A percentile compares a stretch with the other conserved stretches of the same genome.
Evolutionary conservation across 2,797 vertebrate species (phyloP).

Genomic region (Anomalospiza imberbis): DNA sequence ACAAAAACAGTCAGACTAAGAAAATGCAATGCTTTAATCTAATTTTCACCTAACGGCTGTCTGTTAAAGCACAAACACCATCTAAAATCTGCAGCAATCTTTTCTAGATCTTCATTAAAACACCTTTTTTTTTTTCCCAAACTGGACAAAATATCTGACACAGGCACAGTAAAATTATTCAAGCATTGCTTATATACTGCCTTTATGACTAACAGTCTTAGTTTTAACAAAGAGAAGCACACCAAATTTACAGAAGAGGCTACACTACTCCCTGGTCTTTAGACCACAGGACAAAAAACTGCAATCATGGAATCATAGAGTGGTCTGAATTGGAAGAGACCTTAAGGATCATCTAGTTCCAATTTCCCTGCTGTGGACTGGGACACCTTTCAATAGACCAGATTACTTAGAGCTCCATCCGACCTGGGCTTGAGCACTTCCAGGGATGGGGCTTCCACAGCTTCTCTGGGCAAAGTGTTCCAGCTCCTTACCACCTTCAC

Average conservation of each 20-base stretch:
- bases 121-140: rapidly evolving
- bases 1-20: neutral
- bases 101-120: neutral
- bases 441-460: neutral
- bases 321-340: neutral
- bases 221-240: neutral
- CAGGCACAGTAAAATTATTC: neutral
- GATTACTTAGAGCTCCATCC: neutral
- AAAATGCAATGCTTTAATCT: neutral
- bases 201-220: neutral
- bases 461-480: neutral
- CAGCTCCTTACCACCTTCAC: neutral
- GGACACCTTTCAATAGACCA: neutral
- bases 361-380: neutral
- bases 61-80: neutral
- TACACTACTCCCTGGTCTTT: neutral
- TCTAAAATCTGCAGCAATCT: neutral
- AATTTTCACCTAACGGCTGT: neutral
- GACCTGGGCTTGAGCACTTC: neutral
- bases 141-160: neutral
- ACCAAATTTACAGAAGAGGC: neutral
- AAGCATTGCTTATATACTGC: neutral
- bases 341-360: neutral
- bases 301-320: neutral
- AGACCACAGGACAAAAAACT: neutral